Percentiles rank a stretch among this genome's conserved stretches.
These are phyloP conservation scores for Lemur catta DNA, from an alignment of 2,797 vertebrate species.

Conservation along the genomic window DNA sequence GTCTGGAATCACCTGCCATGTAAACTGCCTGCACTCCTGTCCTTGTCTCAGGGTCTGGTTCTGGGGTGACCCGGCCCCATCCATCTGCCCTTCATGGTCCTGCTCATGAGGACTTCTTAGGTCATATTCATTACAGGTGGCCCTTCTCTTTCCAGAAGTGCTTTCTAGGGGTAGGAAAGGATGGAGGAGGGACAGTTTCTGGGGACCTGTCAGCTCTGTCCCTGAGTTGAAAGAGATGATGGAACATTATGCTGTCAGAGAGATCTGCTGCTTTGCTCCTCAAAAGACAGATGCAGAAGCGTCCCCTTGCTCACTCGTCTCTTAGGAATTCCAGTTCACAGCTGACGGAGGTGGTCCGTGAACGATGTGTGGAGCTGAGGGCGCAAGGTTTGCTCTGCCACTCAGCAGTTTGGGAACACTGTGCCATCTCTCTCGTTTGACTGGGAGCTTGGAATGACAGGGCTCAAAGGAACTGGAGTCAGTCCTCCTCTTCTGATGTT, in stretches of 20 bases:
- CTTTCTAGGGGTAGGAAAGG: neutral
- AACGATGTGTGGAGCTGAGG: neutral
- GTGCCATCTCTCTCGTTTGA: neutral
- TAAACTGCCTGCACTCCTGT: neutral
- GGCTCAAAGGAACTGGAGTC: neutral
- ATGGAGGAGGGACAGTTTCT: neutral
- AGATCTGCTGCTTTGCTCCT: neutral
- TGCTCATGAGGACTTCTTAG: neutral
- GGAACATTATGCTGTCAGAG: constrained; percentile 22
- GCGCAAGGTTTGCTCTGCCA: neutral
- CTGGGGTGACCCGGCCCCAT: too few relatives aligned
- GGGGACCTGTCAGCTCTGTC: neutral
- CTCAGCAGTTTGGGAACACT: neutral
- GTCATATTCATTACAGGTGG: neutral
- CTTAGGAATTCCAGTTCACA: neutral
- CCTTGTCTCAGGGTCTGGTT: neutral
- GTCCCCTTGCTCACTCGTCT: neutral
- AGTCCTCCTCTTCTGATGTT: constrained; percentile 5
- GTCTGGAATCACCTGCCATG: neutral
- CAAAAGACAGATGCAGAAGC: neutral
- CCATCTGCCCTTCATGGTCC: neutral
- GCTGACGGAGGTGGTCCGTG: neutral
- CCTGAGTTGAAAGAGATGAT: neutral
- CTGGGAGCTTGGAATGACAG: neutral
- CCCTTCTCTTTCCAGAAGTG: neutral